Evolutionary conservation across 2,888 invertebrate genomes (phyloP), one percentile per base, ranked within the genome.

Genomic region (Melitaea athalia): DNA sequence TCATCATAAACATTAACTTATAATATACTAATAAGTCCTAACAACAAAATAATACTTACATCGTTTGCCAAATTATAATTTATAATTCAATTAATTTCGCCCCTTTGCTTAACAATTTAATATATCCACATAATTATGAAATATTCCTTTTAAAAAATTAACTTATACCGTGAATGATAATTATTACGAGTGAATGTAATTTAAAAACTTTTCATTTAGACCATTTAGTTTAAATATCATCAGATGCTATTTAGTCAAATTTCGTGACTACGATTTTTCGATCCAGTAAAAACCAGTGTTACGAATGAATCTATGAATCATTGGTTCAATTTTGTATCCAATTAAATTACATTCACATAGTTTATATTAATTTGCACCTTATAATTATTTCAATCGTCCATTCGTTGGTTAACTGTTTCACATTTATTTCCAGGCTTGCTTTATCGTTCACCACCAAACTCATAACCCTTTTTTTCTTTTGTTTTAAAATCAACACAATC

Each of bases 341-440:
- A 24, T 62, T 57, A 73, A 79, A 83, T 82, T 83, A 82, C 81
- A 81, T 76, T 77, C 78, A 71, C 73, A 70, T 69, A 68, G 77
- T 80, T 83, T 78, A 76, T 78, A 82, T 84, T 87, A 79, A 82
- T 86, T 87, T 87, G 86, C 86, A 85, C 84, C 78, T 78, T 74
- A 67, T 68, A 78, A 74, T 79, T 72, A 76, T 81, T 81, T 79
- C 74, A 76, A 74, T 15, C 15, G 71, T 82, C 64, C 55, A 31
- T 33, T 38, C 8, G 24, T 43, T 49, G 47, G 60, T 72, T 74
- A 76, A 74, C 75, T 70, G 61, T 81, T 10, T 68, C 68, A 69
- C 69, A 24, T 55, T 78, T 79, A 76, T 77, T 87, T 87, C 82
- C 79, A 83, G 84, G 87, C 88, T 89, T 84, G 72, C 84, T 85